Conservation (phyloP, 2,797 vertebrate genomes). For the Pantherophis alleghaniensis region DNA sequence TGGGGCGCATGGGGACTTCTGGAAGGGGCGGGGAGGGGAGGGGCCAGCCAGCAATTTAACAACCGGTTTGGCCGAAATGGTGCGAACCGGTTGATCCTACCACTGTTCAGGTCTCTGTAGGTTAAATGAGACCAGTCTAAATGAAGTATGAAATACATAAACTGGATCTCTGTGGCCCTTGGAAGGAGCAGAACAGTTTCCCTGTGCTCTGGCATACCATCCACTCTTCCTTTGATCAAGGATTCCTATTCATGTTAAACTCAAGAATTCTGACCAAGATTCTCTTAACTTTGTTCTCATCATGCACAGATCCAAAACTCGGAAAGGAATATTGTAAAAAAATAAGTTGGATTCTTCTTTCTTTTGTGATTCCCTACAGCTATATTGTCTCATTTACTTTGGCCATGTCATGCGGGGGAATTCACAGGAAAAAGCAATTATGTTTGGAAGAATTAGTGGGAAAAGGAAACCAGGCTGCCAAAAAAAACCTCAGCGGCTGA, state of each 20-base stretch:
- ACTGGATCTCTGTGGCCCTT: not conserved
- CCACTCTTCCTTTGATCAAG: not conserved
- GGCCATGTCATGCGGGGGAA: not conserved
- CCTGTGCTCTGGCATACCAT: not conserved
- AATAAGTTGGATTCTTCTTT: not conserved
- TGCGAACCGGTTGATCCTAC: no score
- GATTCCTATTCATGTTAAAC: not conserved
- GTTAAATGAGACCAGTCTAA: not conserved
- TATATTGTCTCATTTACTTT: not conserved
- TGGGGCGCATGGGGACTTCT: no score
- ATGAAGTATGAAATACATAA: not conserved
- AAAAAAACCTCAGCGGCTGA: not conserved
- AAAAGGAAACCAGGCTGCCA: not conserved
- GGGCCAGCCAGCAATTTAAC: no score
- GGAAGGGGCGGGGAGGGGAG: no score
- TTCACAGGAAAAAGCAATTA: not conserved
- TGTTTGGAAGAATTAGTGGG: not conserved
- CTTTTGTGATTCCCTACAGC: not conserved
- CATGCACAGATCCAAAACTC: not conserved
- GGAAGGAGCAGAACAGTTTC: not conserved
- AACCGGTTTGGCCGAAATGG: no score
- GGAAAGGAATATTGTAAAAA: not conserved
- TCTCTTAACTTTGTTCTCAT: not conserved
- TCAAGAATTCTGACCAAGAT: not conserved
- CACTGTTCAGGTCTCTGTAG: not conserved